Percentiles rank a stretch among this genome's conserved stretches.
These are phyloP conservation scores for Ameiurus melas DNA, from an alignment of 2,113 vertebrate species.

Conservation along the genomic window DNA sequence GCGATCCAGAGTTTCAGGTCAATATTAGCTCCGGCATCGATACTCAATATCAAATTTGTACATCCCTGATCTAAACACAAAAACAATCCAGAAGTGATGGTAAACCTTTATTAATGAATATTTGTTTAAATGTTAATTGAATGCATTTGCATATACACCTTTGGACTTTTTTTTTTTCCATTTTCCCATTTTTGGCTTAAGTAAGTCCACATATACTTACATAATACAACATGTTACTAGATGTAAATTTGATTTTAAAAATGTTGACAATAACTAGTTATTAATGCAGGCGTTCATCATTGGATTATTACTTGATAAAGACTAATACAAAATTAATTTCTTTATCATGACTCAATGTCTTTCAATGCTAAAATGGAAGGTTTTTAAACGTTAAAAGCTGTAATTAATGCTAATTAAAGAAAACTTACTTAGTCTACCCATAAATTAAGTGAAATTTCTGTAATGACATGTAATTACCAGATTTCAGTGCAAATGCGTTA, in stretches of 20 bases:
- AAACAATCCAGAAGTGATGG: neutral
- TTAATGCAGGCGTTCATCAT: neutral
- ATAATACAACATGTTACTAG: neutral
- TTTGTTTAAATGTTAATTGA: no score
- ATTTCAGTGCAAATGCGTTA: neutral
- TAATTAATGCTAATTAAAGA: neutral
- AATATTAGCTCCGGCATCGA: neutral
- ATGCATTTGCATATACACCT: no score
- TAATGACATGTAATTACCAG: neutral
- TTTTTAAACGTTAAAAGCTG: neutral
- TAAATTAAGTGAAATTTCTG: neutral
- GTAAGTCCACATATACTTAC: neutral
- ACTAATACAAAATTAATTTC: neutral
- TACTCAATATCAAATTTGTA: neutral
- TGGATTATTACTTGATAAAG: neutral
- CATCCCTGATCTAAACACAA: neutral
- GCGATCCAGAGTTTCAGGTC: neutral
- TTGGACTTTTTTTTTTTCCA: no score
- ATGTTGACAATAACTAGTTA: neutral
- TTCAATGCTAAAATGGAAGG: neutral
- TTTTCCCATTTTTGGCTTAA: neutral
- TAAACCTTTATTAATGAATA: no score
- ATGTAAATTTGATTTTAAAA: neutral
- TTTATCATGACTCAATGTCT: neutral
- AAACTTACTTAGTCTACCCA: neutral